Evolutionary conservation across 2,888 invertebrate species (phyloP), one percentile per base, ranked within the genome.

Genomic region (Trissolcus japonicus): DNA sequence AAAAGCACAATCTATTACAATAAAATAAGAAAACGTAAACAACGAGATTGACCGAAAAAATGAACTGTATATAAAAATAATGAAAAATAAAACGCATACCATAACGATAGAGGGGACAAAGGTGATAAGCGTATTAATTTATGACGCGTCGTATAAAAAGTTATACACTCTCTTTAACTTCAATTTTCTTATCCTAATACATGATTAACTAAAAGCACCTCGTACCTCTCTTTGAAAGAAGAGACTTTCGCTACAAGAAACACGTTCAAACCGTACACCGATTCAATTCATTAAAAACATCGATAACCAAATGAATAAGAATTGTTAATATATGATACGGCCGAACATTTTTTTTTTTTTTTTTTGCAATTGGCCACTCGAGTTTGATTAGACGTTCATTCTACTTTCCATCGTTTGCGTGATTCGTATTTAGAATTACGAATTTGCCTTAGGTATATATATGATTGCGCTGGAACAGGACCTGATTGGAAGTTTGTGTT

Each of bases 151-250:
- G 72, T 65, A 65, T 65, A 65, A 72, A 65, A 72, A 54, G 62
- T 46, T 55, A 4, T 35, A 35, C 46, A 69, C 74, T 75, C 76
- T 60, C 50, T n/a, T 69, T 76, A 80, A 51, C 11, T 51, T 19
- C 46, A n/a, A 46, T 19, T 81, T 80, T 80, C 82, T 79, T 83
- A 83, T 80, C 82, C 82, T 83, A 83, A 84, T 51, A 17, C 82
- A 82, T 81, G 84, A 83, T 84, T 81, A 86, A 84, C 82, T 85
- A 84, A 83, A 84, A 86, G 84, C 86, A 86, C 86, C 85, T 80
- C 80, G 41, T 57, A 66, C 25, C 43, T 65, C 56, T 43, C 48
- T 50, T n/a, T 77, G 81, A 80, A 75, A 80, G 82, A 82, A 69
- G 80, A 82, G 82, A 54, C 71, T 67, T 57, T 76, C 75, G 74